Base-by-base conservation (phyloP, 2,888 invertebrate genomes). In the Prosapia bicincta region DNA sequence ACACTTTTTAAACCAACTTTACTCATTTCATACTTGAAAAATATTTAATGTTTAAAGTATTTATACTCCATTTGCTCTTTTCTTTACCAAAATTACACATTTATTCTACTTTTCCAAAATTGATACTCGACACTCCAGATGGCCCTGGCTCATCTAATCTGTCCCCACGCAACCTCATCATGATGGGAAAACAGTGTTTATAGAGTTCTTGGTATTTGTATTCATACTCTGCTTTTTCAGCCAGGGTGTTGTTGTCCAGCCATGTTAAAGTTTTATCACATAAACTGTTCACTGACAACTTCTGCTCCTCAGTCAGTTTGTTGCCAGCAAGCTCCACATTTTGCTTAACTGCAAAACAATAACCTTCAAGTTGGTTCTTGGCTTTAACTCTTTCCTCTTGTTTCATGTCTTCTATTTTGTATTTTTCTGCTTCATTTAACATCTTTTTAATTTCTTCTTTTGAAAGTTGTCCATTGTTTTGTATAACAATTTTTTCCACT, bases 31-130 rank as follows among this genome's bases (percentile, higher is more conserved):
- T n/a, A n/a, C n/a, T n/a, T 28, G 5, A 28, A 3, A 28, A 6
- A 28, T 28, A 6, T 28, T 28, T 9, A 28, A 28, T 28, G 28
- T 28, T 28, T 28, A 28, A 28, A 28, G 5, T 28, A 9, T 28
- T 3, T 28, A 28, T n/a, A n/a, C n/a, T n/a, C n/a, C n/a, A n/a
- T n/a, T n/a, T n/a, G n/a, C n/a, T n/a, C n/a, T n/a, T n/a, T n/a
- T n/a, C n/a, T n/a, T n/a, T n/a, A n/a, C n/a, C n/a, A n/a, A n/a
- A n/a, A n/a, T n/a, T n/a, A 69, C 54, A 15, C 38, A 26, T 73
- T 83, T 85, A 89, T 82, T 89, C 89, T 1, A 89, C 86, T 84
- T 90, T 89, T 82, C 89, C 88, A 66, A 90, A 86, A 2, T 88
- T 86, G 0, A 89, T 89, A 9, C 88, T 88, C 13, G 87, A 88